A percentile compares a stretch with the other conserved stretches of the same genome.
Conservation (phyloP, 2,888 invertebrate genomes). For the Sinodicranocentrus sp. region DNA sequence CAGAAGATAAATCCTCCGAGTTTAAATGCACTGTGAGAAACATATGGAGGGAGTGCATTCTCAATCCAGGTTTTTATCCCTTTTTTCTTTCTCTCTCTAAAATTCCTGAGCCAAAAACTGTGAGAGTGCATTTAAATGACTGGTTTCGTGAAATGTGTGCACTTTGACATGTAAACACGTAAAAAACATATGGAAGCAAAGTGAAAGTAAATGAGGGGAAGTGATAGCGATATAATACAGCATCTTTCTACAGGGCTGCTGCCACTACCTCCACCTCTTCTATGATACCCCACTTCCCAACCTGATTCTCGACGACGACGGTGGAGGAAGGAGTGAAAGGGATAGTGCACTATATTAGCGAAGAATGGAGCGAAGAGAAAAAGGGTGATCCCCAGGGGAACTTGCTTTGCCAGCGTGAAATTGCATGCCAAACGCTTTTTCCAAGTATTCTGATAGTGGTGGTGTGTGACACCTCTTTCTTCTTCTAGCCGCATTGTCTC, state of each 20-base stretch:
- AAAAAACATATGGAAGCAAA: conserved; percentile 48
- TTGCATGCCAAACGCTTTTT: conserved; percentile 70
- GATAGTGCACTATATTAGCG: background rate
- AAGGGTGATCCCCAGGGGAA: conserved; percentile 46
- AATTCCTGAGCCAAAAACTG: too few species aligned
- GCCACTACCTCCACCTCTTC: too few species aligned
- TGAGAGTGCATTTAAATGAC: too few species aligned
- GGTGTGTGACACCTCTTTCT: conserved; percentile 19
- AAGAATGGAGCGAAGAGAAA: conserved; percentile 17
- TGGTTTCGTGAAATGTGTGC: conserved; percentile 39
- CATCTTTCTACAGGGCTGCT: too few species aligned
- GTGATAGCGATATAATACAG: conserved; percentile 16
- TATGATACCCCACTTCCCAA: too few species aligned
- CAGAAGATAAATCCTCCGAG: too few species aligned
- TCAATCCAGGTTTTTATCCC: too few species aligned
- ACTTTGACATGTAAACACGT: conserved; percentile 68
- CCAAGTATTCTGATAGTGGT: conserved; percentile 22
- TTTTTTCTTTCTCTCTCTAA: too few species aligned
- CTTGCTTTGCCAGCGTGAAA: conserved; percentile 72
- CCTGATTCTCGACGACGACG: too few species aligned
- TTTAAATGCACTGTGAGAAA: too few species aligned
- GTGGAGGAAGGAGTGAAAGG: background rate
- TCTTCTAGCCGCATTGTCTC: background rate
- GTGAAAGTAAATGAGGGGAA: conserved; percentile 65
- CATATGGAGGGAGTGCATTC: too few species aligned